Evolutionary conservation across 2,113 vertebrate species (phyloP).

Genomic region (Campylomormyrus numenius): DNA sequence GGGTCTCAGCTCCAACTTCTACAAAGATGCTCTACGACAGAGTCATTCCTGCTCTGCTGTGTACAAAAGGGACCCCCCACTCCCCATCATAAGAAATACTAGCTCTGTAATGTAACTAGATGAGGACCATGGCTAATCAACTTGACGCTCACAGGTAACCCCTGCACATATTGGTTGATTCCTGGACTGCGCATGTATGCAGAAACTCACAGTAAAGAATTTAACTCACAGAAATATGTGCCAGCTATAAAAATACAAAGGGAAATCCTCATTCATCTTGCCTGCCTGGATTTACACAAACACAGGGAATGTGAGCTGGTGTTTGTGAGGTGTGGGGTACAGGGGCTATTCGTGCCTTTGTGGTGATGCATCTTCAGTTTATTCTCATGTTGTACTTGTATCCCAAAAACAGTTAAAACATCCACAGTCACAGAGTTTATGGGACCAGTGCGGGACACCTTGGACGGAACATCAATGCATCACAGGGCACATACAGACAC

Average conservation of each 20-base stretch:
- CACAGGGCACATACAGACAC: neutral
- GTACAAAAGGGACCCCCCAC: slow-evolving; percentile 19
- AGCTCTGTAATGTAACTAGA: slow-evolving; percentile 14
- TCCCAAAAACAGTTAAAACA: neutral
- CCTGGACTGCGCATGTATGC: neutral
- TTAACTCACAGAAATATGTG: neutral
- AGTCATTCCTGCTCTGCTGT: slow-evolving; percentile 44
- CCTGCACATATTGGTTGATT: neutral
- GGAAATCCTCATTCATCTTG: neutral
- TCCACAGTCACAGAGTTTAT: neutral
- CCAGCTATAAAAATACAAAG: neutral
- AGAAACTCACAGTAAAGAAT: neutral
- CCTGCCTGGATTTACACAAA: neutral
- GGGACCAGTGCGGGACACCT: neutral
- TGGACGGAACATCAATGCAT: neutral
- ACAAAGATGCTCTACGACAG: slow-evolving; percentile 50
- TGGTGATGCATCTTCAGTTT: neutral
- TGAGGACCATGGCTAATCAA: slow-evolving; percentile 18
- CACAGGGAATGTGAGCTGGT: neutral
- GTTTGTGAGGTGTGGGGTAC: neutral
- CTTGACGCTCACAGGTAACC: slow-evolving; percentile 23
- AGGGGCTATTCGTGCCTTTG: neutral
- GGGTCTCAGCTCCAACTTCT: slow-evolving; percentile 57
- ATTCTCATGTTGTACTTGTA: neutral
- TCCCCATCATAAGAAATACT: slow-evolving; percentile 23